Percentiles rank a stretch among this genome's conserved stretches.
Conservation (phyloP, 2,113 vertebrate genomes). For the Mungos mungo region DNA sequence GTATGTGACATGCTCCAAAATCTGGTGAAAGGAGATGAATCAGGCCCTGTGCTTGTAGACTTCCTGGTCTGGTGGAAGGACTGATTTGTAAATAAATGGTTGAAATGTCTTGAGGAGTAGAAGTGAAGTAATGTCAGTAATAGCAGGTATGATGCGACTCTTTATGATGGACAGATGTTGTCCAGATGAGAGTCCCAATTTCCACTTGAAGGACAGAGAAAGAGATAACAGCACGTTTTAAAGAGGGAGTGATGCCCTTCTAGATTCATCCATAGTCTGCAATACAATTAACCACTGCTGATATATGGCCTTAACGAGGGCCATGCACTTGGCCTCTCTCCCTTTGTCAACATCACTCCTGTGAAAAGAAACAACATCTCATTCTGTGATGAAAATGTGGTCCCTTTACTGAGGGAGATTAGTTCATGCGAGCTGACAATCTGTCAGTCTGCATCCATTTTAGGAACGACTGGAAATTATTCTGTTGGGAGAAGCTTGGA, state of each 20-base stretch:
- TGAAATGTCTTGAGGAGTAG: not conserved
- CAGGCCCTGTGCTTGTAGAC: not conserved
- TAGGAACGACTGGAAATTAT: slow-evolving; percentile 72
- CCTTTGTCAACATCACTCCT: not conserved
- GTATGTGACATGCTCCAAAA: not conserved
- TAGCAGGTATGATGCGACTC: not conserved
- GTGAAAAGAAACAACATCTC: not conserved
- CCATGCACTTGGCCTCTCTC: not conserved
- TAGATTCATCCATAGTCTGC: not conserved
- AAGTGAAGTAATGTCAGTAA: not conserved
- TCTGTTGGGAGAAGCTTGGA: slow-evolving; percentile 69
- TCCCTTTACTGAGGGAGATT: slow-evolving; percentile 48
- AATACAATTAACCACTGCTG: not conserved
- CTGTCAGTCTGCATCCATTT: slow-evolving; percentile 60
- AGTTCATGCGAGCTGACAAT: slow-evolving; percentile 70
- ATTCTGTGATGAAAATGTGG: slow-evolving; percentile 29
- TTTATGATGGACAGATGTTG: not conserved
- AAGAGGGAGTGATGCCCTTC: not conserved
- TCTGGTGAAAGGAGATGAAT: not conserved
- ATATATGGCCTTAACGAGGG: not conserved
- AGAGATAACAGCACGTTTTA: not conserved
- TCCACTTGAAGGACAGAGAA: not conserved
- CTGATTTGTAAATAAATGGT: not conserved
- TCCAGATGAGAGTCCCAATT: not conserved
- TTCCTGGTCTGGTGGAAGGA: not conserved